Evolutionary conservation across 2,113 vertebrate genomes (phyloP), one percentile per base, ranked within the genome.

Genomic region (Malurus cyaneus): DNA sequence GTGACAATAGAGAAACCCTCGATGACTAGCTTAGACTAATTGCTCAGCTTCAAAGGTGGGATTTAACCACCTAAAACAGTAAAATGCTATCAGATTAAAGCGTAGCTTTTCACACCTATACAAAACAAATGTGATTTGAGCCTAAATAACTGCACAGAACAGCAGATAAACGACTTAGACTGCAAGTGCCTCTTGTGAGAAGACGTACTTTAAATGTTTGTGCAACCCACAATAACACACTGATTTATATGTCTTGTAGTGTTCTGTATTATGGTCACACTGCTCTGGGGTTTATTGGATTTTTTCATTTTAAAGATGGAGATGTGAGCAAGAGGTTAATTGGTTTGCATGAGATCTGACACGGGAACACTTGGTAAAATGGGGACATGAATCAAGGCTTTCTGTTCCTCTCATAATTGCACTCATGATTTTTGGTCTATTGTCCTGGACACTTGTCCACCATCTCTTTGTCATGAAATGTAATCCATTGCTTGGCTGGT

Each of bases 41-140:
- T 95, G 86, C 76, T 94, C 50, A 56, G 32, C 64, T 88, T 95
- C 91, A 93, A 93, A 88, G 86, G 86, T 91, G 56, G 42, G 88
- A 93, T 96, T 96, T 92, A 90, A 69, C 76, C 17, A 5, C 34
- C 72, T 70, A 70, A 77, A 96, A 42, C 47, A 91, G 46, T 62
- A 85, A 95, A 94, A 88, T 91, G 84, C 26, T 70, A 94, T 91
- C 93, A 92, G 89, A 92, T 96, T 92, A 93, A 91, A 93, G 66
- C 66, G 66, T 50, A 80, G 62, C 59, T 94, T 94, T 92, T 82
- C 88, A 92, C 65, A 93, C 62, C 49, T 92, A 18, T 66, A 62
- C 80, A 77, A 92, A 92, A 86, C 62, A 93, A 92, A 86, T 61
- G 84, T 74, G 64, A 73, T 92, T 77, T 93, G 86, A 83, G 60